phyloP scores from a whole-genome alignment of 1,140 invertebrate species.

The Zophobas morio region DNA sequence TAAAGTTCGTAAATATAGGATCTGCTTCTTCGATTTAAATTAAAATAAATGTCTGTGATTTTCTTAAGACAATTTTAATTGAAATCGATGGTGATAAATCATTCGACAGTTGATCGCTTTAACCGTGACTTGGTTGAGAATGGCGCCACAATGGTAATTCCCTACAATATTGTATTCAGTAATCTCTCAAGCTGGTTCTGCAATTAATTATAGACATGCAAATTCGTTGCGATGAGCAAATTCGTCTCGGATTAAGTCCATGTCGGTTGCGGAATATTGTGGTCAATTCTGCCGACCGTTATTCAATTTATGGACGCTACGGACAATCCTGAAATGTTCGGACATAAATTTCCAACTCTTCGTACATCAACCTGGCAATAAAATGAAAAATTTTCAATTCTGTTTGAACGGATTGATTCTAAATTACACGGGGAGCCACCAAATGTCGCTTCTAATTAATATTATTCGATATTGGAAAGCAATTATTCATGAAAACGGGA shows the following conservation, averaged over 20 bases:
- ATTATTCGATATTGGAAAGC: conserved; percentile 38
- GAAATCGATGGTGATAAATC: conserved; percentile 36
- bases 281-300: conserved; percentile 20
- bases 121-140: conserved; percentile 32
- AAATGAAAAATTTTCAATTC: conserved; percentile 19
- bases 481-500: conserved; percentile 33
- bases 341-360: conserved; percentile 8
- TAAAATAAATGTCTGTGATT: conserved; percentile 23
- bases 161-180: conserved; percentile 39
- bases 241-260: conserved; percentile 36
- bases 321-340: conserved; percentile 7
- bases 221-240: conserved; percentile 26
- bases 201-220: conserved; percentile 41
- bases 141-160: conserved; percentile 4
- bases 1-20: conserved; percentile 7
- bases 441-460: conserved; percentile 39
- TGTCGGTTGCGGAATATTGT: conserved; percentile 34
- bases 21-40: neutral
- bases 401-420: neutral
- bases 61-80: conserved; percentile 36
- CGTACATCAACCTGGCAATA: neutral
- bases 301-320: conserved; percentile 20
- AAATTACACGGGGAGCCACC: conserved; percentile 15
- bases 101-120: conserved; percentile 29
- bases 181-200: conserved; percentile 35